Base-by-base conservation (phyloP, 2,888 invertebrate genomes). In the Eristalinus sepulchralis region DNA sequence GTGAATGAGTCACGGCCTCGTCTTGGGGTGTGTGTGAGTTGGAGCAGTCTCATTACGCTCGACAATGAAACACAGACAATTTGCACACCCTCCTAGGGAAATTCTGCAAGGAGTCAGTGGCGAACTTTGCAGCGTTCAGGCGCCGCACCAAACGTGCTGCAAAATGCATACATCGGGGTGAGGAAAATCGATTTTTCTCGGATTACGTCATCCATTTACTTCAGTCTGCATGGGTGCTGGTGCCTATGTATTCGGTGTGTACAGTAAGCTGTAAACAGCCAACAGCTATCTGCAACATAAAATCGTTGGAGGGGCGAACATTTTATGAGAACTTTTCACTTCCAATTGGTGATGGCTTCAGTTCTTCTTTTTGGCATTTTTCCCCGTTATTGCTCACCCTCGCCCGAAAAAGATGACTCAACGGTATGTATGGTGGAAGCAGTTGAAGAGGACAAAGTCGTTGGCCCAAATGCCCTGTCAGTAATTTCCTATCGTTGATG, bases 151-250 rank as follows among this genome's bases (percentile, higher is more conserved):
- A 11, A 22, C 27, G n/a, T 57, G 13, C 60, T 47, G 59, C 66
- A 67, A 36, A 67, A n/a, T 67, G 67, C 72, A 80, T 17, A 20
- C 20, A 53, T 20, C 31, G 53, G 66, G 34, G 66, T 60, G 67
- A 36, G 34, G 39, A 59, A 24, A 60, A 81, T 81, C 75, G 81
- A 81, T 75, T 75, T 79, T 64, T 33, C 55, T 33, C 1, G 31
- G 68, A 68, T 81, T 75, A 68, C 81, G 81, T 75, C 81, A 81
- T 81, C 31, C 20, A 81, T 75, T 73, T 64, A 81, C 67, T 68
- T 27, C 11, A n/a, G 20, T 62, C 3, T 39, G 33, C 17, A 67
- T 13, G 17, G 27, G 60, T 34, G 11, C 10, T 47, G 31, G 34
- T 64, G 59, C 27, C 33, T 59, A 71, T 34, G 34, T 39, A 71